Percentiles rank a stretch among this genome's conserved stretches.
Conservation (phyloP, 2,113 vertebrate genomes). For the Tapirus terrestris region DNA sequence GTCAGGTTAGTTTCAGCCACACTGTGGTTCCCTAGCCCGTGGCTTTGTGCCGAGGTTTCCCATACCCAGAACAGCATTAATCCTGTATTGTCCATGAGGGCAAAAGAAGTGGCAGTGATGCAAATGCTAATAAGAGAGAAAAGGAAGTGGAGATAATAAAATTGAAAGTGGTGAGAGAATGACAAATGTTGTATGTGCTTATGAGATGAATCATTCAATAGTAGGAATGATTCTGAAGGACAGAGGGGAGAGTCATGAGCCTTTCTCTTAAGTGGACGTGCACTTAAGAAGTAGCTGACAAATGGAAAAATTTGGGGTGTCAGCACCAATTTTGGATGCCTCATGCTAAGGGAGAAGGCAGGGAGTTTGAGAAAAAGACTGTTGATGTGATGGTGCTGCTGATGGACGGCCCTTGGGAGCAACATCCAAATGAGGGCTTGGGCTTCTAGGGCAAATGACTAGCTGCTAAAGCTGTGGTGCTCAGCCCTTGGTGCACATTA, state of each 20-base stretch:
- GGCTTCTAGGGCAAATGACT: fast-evolving
- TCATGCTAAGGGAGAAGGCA: not conserved
- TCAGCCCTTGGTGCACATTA: fast-evolving
- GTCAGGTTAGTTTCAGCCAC: not conserved
- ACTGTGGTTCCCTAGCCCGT: not conserved
- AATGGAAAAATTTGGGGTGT: not conserved
- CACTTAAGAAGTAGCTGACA: not conserved
- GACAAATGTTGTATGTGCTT: fast-evolving
- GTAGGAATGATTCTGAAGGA: not conserved
- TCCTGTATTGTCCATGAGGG: not conserved
- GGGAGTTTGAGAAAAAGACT: not conserved
- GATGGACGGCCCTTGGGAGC: not conserved
- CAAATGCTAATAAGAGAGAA: not conserved
- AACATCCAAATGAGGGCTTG: fast-evolving
- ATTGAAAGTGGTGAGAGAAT: conserved; percentile 34
- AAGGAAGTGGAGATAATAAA: conserved; percentile 38
- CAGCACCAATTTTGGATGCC: too few relatives aligned
- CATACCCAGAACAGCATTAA: not conserved
- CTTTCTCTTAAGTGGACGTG: not conserved
- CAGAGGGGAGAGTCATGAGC: not conserved
- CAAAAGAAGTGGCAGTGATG: not conserved
- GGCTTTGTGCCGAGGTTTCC: not conserved
- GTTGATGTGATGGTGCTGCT: not conserved
- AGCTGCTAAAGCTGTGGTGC: not conserved
- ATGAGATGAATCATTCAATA: conserved; percentile 37